A percentile compares a stretch with the other conserved stretches of the same genome.
phyloP scores from a whole-genome alignment of 1,140 invertebrate species.

The Rhyzopertha dominica region DNA sequence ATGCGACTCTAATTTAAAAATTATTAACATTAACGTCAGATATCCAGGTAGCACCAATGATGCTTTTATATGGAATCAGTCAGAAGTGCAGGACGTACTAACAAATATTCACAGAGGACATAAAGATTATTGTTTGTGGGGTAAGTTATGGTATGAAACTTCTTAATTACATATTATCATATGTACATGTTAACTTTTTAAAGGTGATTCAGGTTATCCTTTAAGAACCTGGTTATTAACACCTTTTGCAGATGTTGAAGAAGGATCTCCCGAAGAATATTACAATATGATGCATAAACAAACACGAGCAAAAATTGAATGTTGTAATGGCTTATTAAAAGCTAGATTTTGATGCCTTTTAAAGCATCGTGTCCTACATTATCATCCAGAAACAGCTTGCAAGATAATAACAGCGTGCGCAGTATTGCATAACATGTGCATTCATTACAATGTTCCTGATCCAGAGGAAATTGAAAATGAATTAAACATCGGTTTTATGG shows the following conservation, averaged over 20 bases:
- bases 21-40: constrained; percentile 30
- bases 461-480: constrained; percentile 8
- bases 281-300: constrained; percentile 32
- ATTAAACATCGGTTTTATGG: not conserved
- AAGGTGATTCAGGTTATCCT: constrained; percentile 43
- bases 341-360: constrained; percentile 31
- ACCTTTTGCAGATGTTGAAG: constrained; percentile 24
- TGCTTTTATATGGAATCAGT: constrained; percentile 33
- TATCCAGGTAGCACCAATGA: constrained; percentile 34
- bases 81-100: constrained; percentile 14
- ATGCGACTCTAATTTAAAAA: constrained; percentile 28
- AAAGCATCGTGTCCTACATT: constrained; percentile 29
- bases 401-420: constrained; percentile 35
- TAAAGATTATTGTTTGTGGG: constrained; percentile 21
- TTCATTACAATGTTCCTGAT: constrained; percentile 14
- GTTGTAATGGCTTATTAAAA: constrained; percentile 42
- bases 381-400: constrained; percentile 18
- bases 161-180: constrained; percentile 7
- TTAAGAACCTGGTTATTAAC: constrained; percentile 43
- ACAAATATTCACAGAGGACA: constrained; percentile 10
- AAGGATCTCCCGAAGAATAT: constrained; percentile 23
- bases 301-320: constrained; percentile 38
- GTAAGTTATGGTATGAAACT: constrained; percentile 22
- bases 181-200: constrained; percentile 12
- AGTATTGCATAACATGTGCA: constrained; percentile 37